A percentile compares a stretch with the other conserved stretches of the same genome.
Evolutionary conservation across 1,140 invertebrate genomes (phyloP).

Genomic region (Drosophila eugracilis): DNA sequence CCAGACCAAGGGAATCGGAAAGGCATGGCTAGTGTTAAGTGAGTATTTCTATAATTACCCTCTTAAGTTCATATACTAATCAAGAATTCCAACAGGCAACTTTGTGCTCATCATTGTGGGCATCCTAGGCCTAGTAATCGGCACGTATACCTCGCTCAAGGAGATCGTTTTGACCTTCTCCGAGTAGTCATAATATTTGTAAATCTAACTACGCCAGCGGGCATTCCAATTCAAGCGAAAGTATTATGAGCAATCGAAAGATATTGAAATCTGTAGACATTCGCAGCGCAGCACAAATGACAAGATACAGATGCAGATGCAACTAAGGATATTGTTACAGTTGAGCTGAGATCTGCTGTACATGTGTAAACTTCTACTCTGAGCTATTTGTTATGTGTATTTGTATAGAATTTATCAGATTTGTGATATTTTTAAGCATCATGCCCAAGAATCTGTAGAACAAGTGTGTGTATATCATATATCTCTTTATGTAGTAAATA

Average conservation of each 20-base stretch:
- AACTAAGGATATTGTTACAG: slow-evolving; percentile 16
- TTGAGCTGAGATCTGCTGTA: slow-evolving; percentile 23
- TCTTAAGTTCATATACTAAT: neutral
- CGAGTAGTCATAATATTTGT: slow-evolving; percentile 50
- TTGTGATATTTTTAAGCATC: slow-evolving; percentile 80
- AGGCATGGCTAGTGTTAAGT: slow-evolving; percentile 74
- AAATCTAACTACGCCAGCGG: slow-evolving; percentile 40
- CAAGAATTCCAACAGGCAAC: slow-evolving; percentile 86
- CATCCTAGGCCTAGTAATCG: slow-evolving; percentile 88
- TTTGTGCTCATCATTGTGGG: slow-evolving; percentile 89
- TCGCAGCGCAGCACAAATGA: slow-evolving; percentile 43
- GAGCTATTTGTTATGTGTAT: slow-evolving; percentile 56
- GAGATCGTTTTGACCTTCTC: slow-evolving; percentile 87
- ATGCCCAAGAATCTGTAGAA: slow-evolving; percentile 69
- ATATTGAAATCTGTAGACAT: slow-evolving; percentile 52
- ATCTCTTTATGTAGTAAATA: slow-evolving; percentile 63
- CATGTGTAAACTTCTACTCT: slow-evolving; percentile 43
- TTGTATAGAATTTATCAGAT: slow-evolving; percentile 70
- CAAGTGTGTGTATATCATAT: slow-evolving; percentile 50
- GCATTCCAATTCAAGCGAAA: slow-evolving; percentile 74
- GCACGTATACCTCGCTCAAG: slow-evolving; percentile 89
- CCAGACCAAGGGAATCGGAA: slow-evolving; percentile 82
- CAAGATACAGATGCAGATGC: slow-evolving; percentile 41
- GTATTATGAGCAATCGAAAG: slow-evolving; percentile 67
- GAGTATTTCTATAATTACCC: slow-evolving; percentile 8